Base-by-base conservation (phyloP, 2,888 invertebrate genomes). In the Leptinotarsa tumamoca region DNA sequence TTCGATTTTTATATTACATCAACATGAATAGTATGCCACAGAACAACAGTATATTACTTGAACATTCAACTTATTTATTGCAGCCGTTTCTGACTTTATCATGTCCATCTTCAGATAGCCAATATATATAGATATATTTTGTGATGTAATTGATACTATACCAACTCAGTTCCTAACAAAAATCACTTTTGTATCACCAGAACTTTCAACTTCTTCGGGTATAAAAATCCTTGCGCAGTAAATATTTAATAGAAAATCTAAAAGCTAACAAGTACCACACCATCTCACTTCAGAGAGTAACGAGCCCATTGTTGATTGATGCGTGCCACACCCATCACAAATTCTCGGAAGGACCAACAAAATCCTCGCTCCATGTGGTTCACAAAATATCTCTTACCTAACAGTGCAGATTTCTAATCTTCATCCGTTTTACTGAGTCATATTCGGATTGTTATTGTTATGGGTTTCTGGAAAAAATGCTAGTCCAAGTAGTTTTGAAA, bases 401-500 rank as follows among this genome's bases (percentile, higher is more conserved):
- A 68, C 74, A 56, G 67, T 76, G 73, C 73, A 61, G 76, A 73
- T 76, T 76, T 71, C 73, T 76, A 76, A 72, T 73, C 52, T 71
- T 61, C 66, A 66, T 68, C 58, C 69, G 49, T 68, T 58, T 69
- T 56, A 49, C 67, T 18, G 74, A 67, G 52, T 72, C 75, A 68
- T 63, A 71, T 63, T 71, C 52, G 27, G 21, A 72, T 72, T 72
- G 72, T 70, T 69, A 66, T 68, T 72, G 72, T 75, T 72, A 68
- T 75, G 72, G 70, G 72, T 75, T 75, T 70, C 75, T 75, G 17
- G 72, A 75, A 72, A 75, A 75, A 72, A 75, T 72, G 74, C 71
- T 74, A 58, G 74, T 49, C 61, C 56, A 67, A 71, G 74, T 67
- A 74, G 67, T 74, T 74, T 74, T 71, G 49, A 70, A 67, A 74